A percentile compares a stretch with the other conserved stretches of the same genome.
These are phyloP conservation scores for Helobdella robusta DNA, from an alignment of 2,888 invertebrate species.

Conservation along the genomic window DNA sequence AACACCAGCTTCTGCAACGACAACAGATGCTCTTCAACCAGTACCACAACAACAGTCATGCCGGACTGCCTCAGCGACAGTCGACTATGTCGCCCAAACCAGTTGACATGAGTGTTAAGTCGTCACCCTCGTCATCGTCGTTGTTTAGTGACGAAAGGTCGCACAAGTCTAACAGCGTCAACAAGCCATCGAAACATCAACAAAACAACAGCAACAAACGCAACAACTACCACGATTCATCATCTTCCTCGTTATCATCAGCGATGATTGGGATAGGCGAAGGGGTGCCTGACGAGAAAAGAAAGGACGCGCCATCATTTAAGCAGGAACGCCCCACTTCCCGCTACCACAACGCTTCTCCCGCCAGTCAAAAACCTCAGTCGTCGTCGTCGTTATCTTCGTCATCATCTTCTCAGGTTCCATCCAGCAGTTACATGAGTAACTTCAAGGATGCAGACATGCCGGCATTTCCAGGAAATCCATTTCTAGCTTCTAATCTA, in stretches of 20 bases:
- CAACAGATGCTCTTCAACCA: not conserved
- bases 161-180: not conserved
- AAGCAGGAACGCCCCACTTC: not conserved
- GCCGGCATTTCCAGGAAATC: not conserved
- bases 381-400: too few relatives aligned
- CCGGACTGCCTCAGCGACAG: not conserved
- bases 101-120: constrained; percentile 26
- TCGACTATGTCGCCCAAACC: constrained; percentile 17
- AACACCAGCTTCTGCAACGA: not conserved
- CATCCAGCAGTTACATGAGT: not conserved
- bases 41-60: too few relatives aligned
- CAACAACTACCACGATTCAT: too few relatives aligned
- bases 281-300: not conserved
- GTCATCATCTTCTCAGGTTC: too few relatives aligned
- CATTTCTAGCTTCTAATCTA: too few relatives aligned
- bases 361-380: too few relatives aligned
- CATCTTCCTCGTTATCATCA: not conserved
- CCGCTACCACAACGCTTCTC: not conserved
- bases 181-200: not conserved
- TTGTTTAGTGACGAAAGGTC: not conserved
- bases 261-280: too few relatives aligned
- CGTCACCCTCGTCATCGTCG: not conserved
- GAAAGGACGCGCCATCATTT: not conserved
- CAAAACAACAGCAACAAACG: not conserved
- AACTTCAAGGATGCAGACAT: not conserved